A percentile compares a stretch with the other conserved stretches of the same genome.
These are phyloP conservation scores for Polymixis flavicincta DNA, from an alignment of 2,888 invertebrate genomes.

Conservation along the genomic window DNA sequence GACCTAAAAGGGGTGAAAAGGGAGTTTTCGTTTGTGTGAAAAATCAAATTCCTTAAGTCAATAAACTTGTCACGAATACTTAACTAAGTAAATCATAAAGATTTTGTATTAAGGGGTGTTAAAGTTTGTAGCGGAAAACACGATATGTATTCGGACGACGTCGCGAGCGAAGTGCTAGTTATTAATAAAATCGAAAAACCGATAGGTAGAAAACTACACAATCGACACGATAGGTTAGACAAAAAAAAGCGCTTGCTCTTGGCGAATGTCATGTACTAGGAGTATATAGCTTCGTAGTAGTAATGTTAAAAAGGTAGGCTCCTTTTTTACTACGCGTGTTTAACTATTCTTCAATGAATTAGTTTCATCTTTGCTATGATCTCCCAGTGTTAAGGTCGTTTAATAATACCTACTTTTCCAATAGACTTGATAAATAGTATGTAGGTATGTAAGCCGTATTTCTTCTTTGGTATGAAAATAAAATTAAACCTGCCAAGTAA, in stretches of 20 bases:
- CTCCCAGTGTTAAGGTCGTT: conserved; percentile 42
- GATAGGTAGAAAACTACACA: conserved; percentile 1
- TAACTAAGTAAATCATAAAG: too few species aligned
- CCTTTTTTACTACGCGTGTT: background rate
- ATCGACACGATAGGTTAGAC: background rate
- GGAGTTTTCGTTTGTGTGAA: too few species aligned
- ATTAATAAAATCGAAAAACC: background rate
- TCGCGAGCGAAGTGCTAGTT: too few species aligned
- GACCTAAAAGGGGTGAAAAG: too few species aligned
- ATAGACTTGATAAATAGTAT: background rate
- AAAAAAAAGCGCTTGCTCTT: conserved; percentile 43
- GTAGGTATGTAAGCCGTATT: background rate
- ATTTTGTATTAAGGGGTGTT: too few species aligned
- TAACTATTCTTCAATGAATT: background rate
- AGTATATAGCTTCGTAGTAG: conserved; percentile 21
- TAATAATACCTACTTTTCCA: conserved; percentile 23
- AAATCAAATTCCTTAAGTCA: too few species aligned
- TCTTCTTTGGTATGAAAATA: conserved; percentile 6
- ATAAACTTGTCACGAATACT: too few species aligned
- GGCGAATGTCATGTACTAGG: conserved; percentile 59
- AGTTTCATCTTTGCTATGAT: conserved; percentile 27
- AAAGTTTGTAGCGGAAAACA: too few species aligned
- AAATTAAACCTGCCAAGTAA: conserved; percentile 27
- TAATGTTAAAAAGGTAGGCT: conserved; percentile 17
- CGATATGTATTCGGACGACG: too few species aligned